These are phyloP conservation scores for Notarius quadriscutis DNA, from an alignment of 2,113 vertebrate species.

Conservation along the genomic window DNA sequence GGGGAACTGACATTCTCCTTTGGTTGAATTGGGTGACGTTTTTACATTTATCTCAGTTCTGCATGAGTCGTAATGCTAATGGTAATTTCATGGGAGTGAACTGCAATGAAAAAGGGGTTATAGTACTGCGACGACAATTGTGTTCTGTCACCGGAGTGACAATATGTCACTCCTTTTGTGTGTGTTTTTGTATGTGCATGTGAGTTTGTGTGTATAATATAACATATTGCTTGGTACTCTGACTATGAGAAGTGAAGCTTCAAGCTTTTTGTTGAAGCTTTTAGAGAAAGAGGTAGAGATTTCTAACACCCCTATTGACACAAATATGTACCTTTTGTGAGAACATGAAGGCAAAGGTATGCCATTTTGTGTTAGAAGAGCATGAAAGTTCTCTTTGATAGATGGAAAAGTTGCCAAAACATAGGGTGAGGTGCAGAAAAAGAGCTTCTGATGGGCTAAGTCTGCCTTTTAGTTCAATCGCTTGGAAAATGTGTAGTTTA, in stretches of 20 bases:
- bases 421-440: conserved; percentile 34
- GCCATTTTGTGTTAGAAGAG: conserved; percentile 36
- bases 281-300: conserved; percentile 52
- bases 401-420: conserved; percentile 43
- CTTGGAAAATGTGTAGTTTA: conserved; percentile 39
- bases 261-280: conserved; percentile 30
- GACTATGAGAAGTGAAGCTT: conserved; percentile 32
- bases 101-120: conserved; percentile 96
- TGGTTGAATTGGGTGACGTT: conserved; percentile 98
- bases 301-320: conserved; percentile 75
- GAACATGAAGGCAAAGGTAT: conserved; percentile 51
- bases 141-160: conserved; percentile 72
- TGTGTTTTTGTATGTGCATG: background rate
- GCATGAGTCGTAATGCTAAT: conserved; percentile 99
- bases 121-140: conserved; percentile 93
- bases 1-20: conserved; percentile 95
- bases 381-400: conserved; percentile 32
- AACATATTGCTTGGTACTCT: conserved; percentile 87
- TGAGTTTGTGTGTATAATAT: conserved; percentile 67
- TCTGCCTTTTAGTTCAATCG: conserved; percentile 38
- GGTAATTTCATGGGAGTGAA: conserved; percentile 99
- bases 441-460: conserved; percentile 35
- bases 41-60: conserved; percentile 98
- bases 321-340: conserved; percentile 74
- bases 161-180: conserved; percentile 67